Percentiles rank a stretch among this genome's conserved stretches.
phyloP scores from a whole-genome alignment of 2,797 vertebrate genomes.

The Microcaecilia unicolor region DNA sequence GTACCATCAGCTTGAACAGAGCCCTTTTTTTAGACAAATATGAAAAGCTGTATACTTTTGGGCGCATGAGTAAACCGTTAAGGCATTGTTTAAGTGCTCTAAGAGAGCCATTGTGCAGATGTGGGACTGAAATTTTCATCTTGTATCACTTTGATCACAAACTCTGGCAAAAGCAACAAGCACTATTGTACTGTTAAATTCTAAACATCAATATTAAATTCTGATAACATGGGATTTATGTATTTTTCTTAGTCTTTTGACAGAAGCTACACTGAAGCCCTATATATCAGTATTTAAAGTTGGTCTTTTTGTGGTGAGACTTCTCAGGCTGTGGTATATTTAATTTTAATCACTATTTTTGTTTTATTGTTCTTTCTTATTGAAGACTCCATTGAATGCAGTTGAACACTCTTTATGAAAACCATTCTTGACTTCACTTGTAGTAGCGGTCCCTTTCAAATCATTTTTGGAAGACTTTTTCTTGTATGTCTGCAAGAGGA shows the following conservation, averaged over 20 bases:
- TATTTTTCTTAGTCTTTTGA: constrained; percentile 30
- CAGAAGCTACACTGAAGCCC: constrained; percentile 37
- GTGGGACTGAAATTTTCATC: not conserved
- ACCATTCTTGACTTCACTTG: constrained; percentile 52
- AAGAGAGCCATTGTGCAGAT: too few species aligned
- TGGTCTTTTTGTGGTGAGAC: constrained; percentile 24
- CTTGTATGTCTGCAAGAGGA: constrained; percentile 57
- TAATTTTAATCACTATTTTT: not conserved
- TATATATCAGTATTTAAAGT: constrained; percentile 21
- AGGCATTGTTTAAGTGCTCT: too few species aligned
- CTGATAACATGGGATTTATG: constrained; percentile 38
- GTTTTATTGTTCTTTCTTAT: constrained; percentile 60
- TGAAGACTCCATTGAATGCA: constrained; percentile 46
- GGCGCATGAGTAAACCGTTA: too few species aligned
- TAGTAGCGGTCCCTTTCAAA: constrained; percentile 12
- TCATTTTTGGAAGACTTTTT: constrained; percentile 46
- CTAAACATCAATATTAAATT: constrained; percentile 35
- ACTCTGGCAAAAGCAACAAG: constrained; percentile 24
- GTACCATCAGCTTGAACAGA: too few species aligned
- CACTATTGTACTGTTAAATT: constrained; percentile 30
- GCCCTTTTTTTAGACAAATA: too few species aligned
- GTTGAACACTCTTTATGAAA: constrained; percentile 54
- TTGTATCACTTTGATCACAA: constrained; percentile 11
- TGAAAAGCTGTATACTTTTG: too few species aligned
- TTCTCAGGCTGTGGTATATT: not conserved